These are phyloP conservation scores for Diabrotica virgifera DNA, from an alignment of 1,140 invertebrate genomes.

Conservation along the genomic window DNA sequence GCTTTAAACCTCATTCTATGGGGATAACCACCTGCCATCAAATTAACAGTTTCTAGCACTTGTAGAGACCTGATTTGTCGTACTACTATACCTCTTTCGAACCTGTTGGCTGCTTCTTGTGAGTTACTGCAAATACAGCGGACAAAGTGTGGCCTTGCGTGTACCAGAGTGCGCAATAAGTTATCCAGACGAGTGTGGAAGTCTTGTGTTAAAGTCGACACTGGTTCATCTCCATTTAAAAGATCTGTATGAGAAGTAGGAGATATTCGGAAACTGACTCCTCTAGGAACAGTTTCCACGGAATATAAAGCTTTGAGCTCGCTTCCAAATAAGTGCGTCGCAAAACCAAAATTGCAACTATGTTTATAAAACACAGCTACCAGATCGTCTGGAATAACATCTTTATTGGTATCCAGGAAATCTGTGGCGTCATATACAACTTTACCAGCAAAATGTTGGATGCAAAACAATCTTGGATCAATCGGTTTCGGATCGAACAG, in stretches of 20 bases:
- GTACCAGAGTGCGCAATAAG: slow-evolving; percentile 83
- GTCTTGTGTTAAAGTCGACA: slow-evolving; percentile 89
- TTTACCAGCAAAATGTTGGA: slow-evolving; percentile 87
- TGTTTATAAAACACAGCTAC: slow-evolving; percentile 91
- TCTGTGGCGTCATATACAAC: slow-evolving; percentile 87
- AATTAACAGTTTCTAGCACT: slow-evolving; percentile 90
- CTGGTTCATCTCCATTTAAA: slow-evolving; percentile 82
- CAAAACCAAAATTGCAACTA: slow-evolving; percentile 92
- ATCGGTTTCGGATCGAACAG: slow-evolving; percentile 72
- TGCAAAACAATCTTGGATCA: slow-evolving; percentile 80
- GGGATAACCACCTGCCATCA: slow-evolving; percentile 91
- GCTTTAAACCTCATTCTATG: slow-evolving; percentile 93
- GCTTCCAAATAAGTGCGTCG: slow-evolving; percentile 88
- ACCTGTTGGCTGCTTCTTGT: slow-evolving; percentile 70
- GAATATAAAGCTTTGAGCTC: slow-evolving; percentile 86
- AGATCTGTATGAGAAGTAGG: slow-evolving; percentile 86
- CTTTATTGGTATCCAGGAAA: slow-evolving; percentile 89
- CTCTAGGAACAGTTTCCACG: slow-evolving; percentile 75
- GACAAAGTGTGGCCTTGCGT: slow-evolving; percentile 91
- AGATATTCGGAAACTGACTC: slow-evolving; percentile 83
- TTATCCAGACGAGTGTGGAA: slow-evolving; percentile 92
- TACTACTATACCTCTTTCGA: slow-evolving; percentile 78
- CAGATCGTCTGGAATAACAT: slow-evolving; percentile 87
- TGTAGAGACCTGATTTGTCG: slow-evolving; percentile 86
- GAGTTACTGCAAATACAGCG: slow-evolving; percentile 85